Base-by-base conservation (phyloP, 2,797 vertebrate species). In the Enteromius mattozi region DNA sequence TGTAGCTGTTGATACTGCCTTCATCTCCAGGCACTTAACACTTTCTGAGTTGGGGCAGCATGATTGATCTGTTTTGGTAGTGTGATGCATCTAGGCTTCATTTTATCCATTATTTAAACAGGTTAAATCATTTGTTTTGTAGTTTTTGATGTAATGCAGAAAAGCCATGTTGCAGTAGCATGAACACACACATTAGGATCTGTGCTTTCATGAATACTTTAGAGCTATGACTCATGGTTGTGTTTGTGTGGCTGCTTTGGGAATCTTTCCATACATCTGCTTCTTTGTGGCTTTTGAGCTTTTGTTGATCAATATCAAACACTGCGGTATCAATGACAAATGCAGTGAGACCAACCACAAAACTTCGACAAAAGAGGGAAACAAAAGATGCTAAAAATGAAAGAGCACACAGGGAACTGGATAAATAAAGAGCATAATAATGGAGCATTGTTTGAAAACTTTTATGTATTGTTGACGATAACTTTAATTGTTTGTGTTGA, bases 21-120 rank as follows among this genome's bases (percentile, higher is more conserved):
- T 42, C 13, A 63, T 71, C 71, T 56, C 42, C 13, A 69, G 45
- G 69, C 84, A 75, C 49, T 54, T 76, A 76, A 81, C 84, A 66
- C 78, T 66, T 69, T 19, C 59, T 17, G 78, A 85, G 10, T 35
- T 80, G 63, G 66, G 78, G 78, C 27, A 10, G 56, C 24, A 54
- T 54, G 66, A 72, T 81, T 71, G 80, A 81, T 81, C 68, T 81
- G 68, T 81, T 81, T 70, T 72, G 54, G 35, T 59, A 56, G 80
- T 61, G 37, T 72, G 80, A 59, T 70, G 68, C 37, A 45, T 81
- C 24, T 70, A 3, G 12, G 51, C 68, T 61, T 81, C 17, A 61
- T 81, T 71, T 81, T 4, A 81, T 71, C 17, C 24, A 72, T 81
- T 61, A 61, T 72, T 72, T 81, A 81, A 72, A 61, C 68, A 47